Evolutionary conservation across 2,888 invertebrate species (phyloP).

Genomic region (Anthrax anthrax): DNA sequence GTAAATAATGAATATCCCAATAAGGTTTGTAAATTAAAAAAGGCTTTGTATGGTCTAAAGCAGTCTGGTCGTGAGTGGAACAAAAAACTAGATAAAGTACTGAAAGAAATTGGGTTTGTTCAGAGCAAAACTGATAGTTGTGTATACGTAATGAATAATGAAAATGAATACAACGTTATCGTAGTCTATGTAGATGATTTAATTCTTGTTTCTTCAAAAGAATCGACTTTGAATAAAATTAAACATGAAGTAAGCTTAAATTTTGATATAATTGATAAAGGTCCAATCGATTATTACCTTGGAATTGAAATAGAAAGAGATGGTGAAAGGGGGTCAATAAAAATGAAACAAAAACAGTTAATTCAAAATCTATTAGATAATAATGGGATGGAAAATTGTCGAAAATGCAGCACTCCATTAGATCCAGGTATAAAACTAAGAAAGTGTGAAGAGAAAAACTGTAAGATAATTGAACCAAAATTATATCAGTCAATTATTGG

Average conservation of each 20-base stretch:
- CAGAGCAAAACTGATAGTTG: too few species aligned
- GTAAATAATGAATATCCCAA: neutral
- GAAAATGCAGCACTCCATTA: slow-evolving; percentile 6
- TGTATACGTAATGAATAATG: too few species aligned
- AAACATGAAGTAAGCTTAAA: neutral
- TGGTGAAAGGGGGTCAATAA: neutral
- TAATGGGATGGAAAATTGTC: slow-evolving; percentile 1
- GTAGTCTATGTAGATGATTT: too few species aligned
- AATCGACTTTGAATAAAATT: neutral
- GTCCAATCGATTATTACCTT: slow-evolving; percentile 2
- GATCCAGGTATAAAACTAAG: slow-evolving; percentile 7
- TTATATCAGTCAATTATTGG: slow-evolving; percentile 13
- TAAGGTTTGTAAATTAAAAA: slow-evolving; percentile 6
- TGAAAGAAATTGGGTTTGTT: too few species aligned
- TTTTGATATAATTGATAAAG: slow-evolving; percentile 2
- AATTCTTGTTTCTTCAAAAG: neutral
- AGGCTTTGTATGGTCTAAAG: slow-evolving; percentile 9
- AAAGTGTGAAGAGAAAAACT: slow-evolving; percentile 5
- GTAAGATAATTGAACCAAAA: slow-evolving; percentile 6
- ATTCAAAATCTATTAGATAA: slow-evolving; percentile 1
- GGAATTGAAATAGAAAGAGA: slow-evolving; percentile 2
- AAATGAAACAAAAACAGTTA: neutral
- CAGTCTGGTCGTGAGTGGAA: slow-evolving; percentile 10
- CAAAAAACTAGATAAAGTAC: too few species aligned
- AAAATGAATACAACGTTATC: too few species aligned